phyloP scores from a whole-genome alignment of 2,888 invertebrate species.

The Rapana venosa region DNA sequence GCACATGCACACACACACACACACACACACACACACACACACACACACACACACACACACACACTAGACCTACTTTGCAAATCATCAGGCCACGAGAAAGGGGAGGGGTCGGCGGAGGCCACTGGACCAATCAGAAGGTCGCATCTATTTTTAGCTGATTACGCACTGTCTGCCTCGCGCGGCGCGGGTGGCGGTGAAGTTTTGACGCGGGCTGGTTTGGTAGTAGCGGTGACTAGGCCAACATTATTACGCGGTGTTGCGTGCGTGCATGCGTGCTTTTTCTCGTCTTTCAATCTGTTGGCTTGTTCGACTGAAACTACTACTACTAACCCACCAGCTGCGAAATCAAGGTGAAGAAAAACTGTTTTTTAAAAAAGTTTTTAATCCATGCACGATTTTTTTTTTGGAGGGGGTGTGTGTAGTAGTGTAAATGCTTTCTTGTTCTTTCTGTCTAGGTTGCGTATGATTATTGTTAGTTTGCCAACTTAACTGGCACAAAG shows the following conservation, averaged over 20 bases:
- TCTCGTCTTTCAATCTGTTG: background rate
- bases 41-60: background rate
- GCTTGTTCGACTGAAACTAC: background rate
- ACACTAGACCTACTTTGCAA: background rate
- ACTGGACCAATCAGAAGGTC: conserved; percentile 4
- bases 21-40: background rate
- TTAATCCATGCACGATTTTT: background rate
- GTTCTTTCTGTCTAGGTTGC: background rate
- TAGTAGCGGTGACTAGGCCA: background rate
- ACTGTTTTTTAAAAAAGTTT: background rate
- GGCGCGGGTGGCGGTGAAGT: background rate
- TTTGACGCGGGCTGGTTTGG: background rate
- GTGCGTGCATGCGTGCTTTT: background rate
- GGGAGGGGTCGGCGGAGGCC: background rate
- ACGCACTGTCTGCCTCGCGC: conserved; percentile 33
- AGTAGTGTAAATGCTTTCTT: too few relatives aligned
- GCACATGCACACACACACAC: too few relatives aligned
- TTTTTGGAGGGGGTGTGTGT: too few relatives aligned
- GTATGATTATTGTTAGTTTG: background rate
- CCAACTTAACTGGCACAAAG: background rate
- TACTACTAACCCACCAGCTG: background rate
- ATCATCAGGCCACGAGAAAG: conserved; percentile 12
- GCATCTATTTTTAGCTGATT: conserved; percentile 27
- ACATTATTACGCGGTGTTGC: background rate
- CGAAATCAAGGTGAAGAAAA: background rate